These are phyloP conservation scores for Sinonovacula constricta DNA, from an alignment of 1,140 invertebrate species.

Conservation along the genomic window DNA sequence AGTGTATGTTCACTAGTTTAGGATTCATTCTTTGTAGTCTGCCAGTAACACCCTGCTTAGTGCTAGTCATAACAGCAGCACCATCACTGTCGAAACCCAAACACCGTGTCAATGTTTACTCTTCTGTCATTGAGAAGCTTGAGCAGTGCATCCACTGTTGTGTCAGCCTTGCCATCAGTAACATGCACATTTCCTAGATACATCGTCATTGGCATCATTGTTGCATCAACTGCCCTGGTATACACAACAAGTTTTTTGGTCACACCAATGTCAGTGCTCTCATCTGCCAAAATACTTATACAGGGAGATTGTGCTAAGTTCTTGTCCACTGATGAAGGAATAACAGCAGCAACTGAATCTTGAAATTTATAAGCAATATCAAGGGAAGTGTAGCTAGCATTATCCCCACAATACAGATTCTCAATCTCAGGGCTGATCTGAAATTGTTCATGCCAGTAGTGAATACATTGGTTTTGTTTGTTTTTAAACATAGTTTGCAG, in stretches of 20 bases:
- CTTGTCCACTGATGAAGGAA: background rate
- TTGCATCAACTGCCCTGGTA: too few species aligned
- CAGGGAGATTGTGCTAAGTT: background rate
- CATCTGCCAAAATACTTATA: too few species aligned
- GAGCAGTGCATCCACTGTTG: background rate
- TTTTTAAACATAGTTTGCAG: background rate
- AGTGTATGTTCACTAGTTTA: background rate
- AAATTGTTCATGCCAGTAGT: background rate
- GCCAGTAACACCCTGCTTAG: background rate
- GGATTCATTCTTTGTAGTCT: background rate
- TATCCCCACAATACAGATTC: background rate
- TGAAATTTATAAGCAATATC: background rate
- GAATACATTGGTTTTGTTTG: background rate
- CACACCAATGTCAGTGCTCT: too few species aligned
- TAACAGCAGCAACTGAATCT: background rate
- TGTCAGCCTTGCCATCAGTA: background rate
- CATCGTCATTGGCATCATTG: background rate
- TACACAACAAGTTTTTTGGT: background rate
- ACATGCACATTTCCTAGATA: background rate
- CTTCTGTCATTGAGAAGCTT: background rate
- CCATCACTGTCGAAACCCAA: background rate
- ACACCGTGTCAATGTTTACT: background rate
- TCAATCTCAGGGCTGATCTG: background rate
- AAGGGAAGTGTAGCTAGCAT: background rate
- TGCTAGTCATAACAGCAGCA: background rate